A percentile compares a stretch with the other conserved stretches of the same genome.
These are phyloP conservation scores for Melanocharis versteri DNA, from an alignment of 2,113 vertebrate species.

Conservation along the genomic window DNA sequence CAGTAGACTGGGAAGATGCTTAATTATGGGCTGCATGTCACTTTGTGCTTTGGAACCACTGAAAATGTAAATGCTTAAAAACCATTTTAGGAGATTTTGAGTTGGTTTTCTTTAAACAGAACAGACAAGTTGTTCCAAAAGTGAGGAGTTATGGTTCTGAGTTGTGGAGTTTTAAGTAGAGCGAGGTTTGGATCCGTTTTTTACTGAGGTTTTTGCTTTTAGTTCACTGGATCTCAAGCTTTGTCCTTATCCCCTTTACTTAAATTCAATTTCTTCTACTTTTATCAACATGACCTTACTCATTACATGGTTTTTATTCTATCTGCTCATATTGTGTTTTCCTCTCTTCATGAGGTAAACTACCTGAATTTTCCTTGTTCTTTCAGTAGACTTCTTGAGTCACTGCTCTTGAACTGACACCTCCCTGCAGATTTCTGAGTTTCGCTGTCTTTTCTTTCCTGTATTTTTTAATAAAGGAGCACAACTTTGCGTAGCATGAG, in stretches of 20 bases:
- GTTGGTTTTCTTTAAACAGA: neutral
- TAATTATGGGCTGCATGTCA: neutral
- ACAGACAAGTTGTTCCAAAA: neutral
- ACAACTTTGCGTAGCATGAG: neutral
- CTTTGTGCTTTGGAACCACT: neutral
- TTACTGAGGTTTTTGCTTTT: neutral
- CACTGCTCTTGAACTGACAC: neutral
- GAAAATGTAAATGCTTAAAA: neutral
- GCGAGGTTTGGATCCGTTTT: neutral
- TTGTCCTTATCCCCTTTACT: neutral
- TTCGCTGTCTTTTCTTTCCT: neutral
- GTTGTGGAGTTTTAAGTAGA: neutral
- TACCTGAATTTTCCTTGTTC: neutral
- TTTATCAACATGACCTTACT: neutral
- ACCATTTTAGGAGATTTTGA: neutral
- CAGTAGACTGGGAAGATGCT: accelerated
- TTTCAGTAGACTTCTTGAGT: neutral
- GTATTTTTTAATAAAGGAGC: neutral
- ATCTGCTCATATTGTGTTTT: neutral
- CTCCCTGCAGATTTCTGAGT: neutral
- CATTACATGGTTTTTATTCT: accelerated
- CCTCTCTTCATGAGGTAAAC: neutral
- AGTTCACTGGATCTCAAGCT: neutral
- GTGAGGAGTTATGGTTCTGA: neutral
- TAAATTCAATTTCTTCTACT: neutral